phyloP scores from a whole-genome alignment of 2,888 invertebrate species.

The Diachrysia chrysitis region DNA sequence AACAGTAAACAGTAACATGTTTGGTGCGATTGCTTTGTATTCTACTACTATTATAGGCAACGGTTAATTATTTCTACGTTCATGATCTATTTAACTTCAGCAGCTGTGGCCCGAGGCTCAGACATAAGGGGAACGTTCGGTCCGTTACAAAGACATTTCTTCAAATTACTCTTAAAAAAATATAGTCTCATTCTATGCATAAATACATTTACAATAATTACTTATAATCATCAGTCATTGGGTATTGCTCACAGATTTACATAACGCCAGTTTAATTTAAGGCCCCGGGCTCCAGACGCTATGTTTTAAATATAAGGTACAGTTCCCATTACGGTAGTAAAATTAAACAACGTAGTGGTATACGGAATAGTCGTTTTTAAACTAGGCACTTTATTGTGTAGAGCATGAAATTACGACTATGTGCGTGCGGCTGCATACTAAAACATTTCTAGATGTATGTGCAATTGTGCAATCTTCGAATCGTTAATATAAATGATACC shows the following conservation, averaged over 20 bases:
- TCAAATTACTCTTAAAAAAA: slow-evolving; percentile 33
- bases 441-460: slow-evolving; percentile 31
- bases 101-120: background rate
- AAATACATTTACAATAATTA: slow-evolving; percentile 26
- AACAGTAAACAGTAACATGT: background rate
- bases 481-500: slow-evolving; percentile 17
- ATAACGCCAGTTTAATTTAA: background rate
- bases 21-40: background rate
- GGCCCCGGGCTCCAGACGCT: background rate
- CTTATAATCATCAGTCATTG: slow-evolving; percentile 32
- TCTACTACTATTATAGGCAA: slow-evolving; percentile 11
- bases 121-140: background rate
- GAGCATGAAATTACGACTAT: slow-evolving; percentile 30
- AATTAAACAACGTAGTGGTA: background rate
- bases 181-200: slow-evolving; percentile 22
- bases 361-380: slow-evolving; percentile 33
- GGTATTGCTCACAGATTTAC: slow-evolving; percentile 17
- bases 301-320: background rate
- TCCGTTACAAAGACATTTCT: background rate
- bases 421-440: slow-evolving; percentile 3
- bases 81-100: background rate
- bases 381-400: slow-evolving; percentile 62
- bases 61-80: background rate
- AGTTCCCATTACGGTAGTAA: slow-evolving; percentile 17
- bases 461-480: slow-evolving; percentile 26